Conservation (phyloP, 2,797 vertebrate species). For the Saxicola maurus region DNA sequence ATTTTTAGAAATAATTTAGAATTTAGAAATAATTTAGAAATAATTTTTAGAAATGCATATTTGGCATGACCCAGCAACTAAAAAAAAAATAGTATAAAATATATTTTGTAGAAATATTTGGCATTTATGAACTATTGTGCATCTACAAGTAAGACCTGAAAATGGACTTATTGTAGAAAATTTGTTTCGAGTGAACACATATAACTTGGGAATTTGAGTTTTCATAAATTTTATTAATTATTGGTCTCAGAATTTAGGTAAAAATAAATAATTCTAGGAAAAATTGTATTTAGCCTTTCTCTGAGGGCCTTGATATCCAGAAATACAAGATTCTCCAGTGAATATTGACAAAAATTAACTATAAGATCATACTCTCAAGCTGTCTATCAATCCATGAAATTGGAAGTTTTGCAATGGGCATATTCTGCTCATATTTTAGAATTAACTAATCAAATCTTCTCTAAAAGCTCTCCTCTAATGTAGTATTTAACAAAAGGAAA, state of each 20-base stretch:
- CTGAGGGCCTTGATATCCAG: not conserved
- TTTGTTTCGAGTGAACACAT: not conserved
- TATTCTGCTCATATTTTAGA: not conserved
- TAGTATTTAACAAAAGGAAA: not conserved
- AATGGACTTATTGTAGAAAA: not conserved
- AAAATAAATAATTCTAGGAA: not conserved
- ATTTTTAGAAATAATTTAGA: slow-evolving; percentile 17
- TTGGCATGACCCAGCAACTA: not conserved
- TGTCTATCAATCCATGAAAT: not conserved
- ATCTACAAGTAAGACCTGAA: not conserved
- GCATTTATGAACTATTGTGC: not conserved
- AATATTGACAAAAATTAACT: not conserved
- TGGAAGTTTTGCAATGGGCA: not conserved
- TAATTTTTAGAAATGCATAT: slow-evolving; percentile 3
- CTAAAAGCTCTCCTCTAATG: not conserved
- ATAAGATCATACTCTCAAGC: not conserved
- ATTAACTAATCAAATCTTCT: not conserved
- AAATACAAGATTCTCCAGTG: not conserved
- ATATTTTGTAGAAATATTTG: not conserved
- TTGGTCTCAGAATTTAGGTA: not conserved
- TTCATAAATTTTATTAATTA: not conserved
- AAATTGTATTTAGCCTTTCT: not conserved
- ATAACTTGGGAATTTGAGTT: not conserved
- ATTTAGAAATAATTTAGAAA: slow-evolving; percentile 21
- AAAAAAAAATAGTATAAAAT: not conserved